Conservation (phyloP, 2,113 vertebrate genomes). For the Nerophis lumbriciformis region DNA sequence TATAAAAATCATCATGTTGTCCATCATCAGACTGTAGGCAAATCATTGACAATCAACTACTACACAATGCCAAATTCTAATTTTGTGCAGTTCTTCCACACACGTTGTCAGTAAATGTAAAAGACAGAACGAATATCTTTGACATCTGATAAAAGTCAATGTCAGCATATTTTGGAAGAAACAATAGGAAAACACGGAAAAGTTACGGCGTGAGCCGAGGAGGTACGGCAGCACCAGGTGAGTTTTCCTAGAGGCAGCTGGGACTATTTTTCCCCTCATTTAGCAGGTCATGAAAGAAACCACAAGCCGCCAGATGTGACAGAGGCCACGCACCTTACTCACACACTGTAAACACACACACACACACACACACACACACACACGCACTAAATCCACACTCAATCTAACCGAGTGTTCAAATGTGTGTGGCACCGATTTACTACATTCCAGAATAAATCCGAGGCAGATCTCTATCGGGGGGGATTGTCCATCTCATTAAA, state of each 20-base stretch:
- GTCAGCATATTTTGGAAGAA: slow-evolving; percentile 3
- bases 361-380: slow-evolving; percentile 28
- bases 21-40: too few species aligned
- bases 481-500: slow-evolving; percentile 49
- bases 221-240: slow-evolving; percentile 45
- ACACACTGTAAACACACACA: slow-evolving; percentile 41
- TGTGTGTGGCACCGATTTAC: slow-evolving; percentile 1
- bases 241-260: slow-evolving; percentile 52
- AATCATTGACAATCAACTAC: too few species aligned
- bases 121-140: background rate
- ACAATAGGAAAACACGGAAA: slow-evolving; percentile 11
- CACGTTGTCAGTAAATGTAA: too few species aligned
- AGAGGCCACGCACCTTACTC: slow-evolving; percentile 45
- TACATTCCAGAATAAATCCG: slow-evolving; percentile 21
- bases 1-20: too few species aligned
- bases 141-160: background rate
- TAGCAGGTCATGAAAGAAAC: slow-evolving; percentile 62
- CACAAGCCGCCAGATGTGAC: slow-evolving; percentile 61
- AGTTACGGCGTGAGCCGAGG: background rate
- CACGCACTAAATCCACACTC: slow-evolving; percentile 19
- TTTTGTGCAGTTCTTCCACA: too few species aligned
- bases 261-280: slow-evolving; percentile 65
- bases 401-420: slow-evolving; percentile 6
- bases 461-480: slow-evolving; percentile 44
- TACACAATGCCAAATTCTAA: too few species aligned